phyloP scores from a whole-genome alignment of 2,113 vertebrate genomes.

The Hystrix cristata region DNA sequence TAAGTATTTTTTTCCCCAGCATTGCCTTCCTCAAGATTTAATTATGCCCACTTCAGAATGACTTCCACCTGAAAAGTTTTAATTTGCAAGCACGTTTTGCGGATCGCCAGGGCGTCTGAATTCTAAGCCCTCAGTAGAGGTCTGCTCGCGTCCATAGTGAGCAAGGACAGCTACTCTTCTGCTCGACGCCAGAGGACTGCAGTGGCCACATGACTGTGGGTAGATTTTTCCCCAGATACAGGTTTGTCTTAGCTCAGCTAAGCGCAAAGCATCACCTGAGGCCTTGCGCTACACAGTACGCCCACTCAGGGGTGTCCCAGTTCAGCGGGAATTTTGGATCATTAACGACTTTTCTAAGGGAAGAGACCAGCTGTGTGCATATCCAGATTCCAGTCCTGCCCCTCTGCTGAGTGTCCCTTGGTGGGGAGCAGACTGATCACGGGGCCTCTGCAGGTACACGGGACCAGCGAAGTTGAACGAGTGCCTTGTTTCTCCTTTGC shows the following conservation, averaged over 20 bases:
- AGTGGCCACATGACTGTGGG: background rate
- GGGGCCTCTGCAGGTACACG: background rate
- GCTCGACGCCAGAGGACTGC: background rate
- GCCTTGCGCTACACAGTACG: background rate
- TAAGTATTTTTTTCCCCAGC: conserved; percentile 17
- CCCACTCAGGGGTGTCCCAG: background rate
- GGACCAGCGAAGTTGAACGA: background rate
- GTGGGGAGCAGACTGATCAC: background rate
- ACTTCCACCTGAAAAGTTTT: conserved; percentile 37
- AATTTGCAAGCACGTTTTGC: conserved; percentile 47
- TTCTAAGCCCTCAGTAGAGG: background rate
- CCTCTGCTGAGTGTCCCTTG: background rate
- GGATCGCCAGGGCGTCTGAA: background rate
- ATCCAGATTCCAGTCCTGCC: background rate
- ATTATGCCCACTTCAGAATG: conserved; percentile 33
- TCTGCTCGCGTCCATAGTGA: background rate
- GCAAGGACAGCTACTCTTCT: background rate
- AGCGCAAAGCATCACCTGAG: background rate
- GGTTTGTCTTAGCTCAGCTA: background rate
- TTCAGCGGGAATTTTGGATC: background rate
- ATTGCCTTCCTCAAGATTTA: conserved; percentile 38
- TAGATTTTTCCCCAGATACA: background rate
- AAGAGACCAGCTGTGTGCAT: background rate
- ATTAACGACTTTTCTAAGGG: background rate
- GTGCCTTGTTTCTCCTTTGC: background rate